Evolutionary conservation across 2,888 invertebrate genomes (phyloP), one percentile per base, ranked within the genome.

Genomic region (Yponomeuta plumbellus): DNA sequence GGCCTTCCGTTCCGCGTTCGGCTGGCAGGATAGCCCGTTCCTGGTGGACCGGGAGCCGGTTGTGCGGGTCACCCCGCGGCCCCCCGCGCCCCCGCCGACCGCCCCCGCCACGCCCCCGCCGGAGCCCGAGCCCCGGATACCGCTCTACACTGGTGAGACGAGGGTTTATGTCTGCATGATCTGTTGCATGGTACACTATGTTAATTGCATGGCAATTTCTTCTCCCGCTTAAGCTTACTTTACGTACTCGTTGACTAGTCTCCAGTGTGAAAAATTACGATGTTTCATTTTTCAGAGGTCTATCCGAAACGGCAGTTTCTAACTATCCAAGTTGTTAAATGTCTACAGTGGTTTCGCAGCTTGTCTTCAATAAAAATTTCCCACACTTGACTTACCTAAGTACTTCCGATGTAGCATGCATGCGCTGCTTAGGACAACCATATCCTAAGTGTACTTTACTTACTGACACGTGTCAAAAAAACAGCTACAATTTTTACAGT

Each of bases 1-100:
- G 76, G 95, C 96, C 0, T 86, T 94, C 70, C 94, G 94, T 21
- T 95, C 96, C 0, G 93, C 94, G 40, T 77, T 86, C 17, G 86
- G 83, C 70, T 52, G 44, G 44, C 65, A 68, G 11, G 72, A 73
- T 68, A 71, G 70, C 70, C 75, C 73, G 22, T 79, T 75, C 70
- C 70, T 85, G 66, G 75, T 84, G 67, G 70, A 78, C 34, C 73
- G 76, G 21, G 69, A 69, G 17, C 44, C 44, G 44, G 67, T 67
- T 0, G 69, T 69, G 4, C 64, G 67, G 44, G 69, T 73, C 66
- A 72, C 76, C n/a, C 73, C 74, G 4, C 61, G 70, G n/a, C 22
- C 34, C 21, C 34, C 21, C 56, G n/a, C 73, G 13, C 76, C 2
- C 17, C 20, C 63, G 26, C 58, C 73, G 11, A 71, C 76, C 8